Conservation (phyloP, 2,888 invertebrate genomes). For the Drosophila barbarae region DNA sequence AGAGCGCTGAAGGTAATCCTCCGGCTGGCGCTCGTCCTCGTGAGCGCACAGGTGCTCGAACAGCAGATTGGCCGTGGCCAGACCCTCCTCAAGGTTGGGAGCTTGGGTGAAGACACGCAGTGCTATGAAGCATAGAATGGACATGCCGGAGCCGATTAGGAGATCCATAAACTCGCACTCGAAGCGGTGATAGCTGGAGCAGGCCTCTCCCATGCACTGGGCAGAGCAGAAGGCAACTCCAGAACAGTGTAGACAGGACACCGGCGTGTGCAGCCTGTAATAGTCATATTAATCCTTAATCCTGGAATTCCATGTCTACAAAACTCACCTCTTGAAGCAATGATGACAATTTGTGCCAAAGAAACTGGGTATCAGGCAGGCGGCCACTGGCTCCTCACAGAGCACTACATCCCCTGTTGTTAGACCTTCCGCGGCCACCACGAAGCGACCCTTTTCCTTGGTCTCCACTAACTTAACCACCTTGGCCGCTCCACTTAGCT, state of each 20-base stretch:
- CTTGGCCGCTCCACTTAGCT: constrained; percentile 82
- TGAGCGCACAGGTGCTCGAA: constrained; percentile 86
- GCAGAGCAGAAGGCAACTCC: constrained; percentile 88
- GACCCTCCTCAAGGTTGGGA: constrained; percentile 75
- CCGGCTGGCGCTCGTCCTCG: constrained; percentile 82
- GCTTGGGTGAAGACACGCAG: constrained; percentile 88
- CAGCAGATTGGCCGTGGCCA: constrained; percentile 79
- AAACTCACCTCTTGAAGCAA: constrained; percentile 86
- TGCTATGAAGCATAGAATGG: constrained; percentile 87
- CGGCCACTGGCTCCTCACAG: constrained; percentile 86
- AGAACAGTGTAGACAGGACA: constrained; percentile 87
- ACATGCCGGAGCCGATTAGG: constrained; percentile 91
- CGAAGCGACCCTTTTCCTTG: constrained; percentile 85
- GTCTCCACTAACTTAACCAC: constrained; percentile 82
- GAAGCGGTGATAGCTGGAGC: constrained; percentile 85
- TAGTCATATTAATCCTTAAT: not conserved
- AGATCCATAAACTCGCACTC: constrained; percentile 89
- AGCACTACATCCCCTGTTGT: constrained; percentile 87
- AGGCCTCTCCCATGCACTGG: constrained; percentile 84
- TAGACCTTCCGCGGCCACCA: constrained; percentile 82
- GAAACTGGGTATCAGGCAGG: constrained; percentile 86
- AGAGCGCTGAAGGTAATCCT: constrained; percentile 87
- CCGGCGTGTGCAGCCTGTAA: constrained; percentile 83
- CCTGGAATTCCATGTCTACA: not conserved
- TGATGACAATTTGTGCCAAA: constrained; percentile 90